Percentiles rank a stretch among this genome's conserved stretches.
phyloP scores from a whole-genome alignment of 2,888 invertebrate genomes.

The Dugesia japonica region DNA sequence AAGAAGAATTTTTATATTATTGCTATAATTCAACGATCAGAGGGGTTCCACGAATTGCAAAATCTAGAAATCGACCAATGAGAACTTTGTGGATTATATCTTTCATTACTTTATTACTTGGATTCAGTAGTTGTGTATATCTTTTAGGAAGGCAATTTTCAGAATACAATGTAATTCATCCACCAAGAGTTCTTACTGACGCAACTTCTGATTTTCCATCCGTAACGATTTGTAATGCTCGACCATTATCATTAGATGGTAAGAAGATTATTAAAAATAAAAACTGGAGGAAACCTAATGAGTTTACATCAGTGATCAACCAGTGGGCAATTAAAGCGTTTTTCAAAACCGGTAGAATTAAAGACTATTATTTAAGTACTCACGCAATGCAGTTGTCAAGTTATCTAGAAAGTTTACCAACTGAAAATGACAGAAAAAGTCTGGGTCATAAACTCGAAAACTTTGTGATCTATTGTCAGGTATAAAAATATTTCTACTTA shows the following conservation, averaged over 20 bases:
- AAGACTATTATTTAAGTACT: neutral
- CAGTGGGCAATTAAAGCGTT: neutral
- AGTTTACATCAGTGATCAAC: conserved; percentile 29
- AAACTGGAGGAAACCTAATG: conserved; percentile 31
- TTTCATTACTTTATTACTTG: conserved; percentile 31
- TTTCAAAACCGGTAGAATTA: neutral
- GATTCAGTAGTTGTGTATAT: conserved; percentile 28
- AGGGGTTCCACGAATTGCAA: conserved; percentile 34
- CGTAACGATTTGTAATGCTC: conserved; percentile 33
- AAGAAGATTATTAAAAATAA: neutral
- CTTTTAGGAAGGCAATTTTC: conserved; percentile 33
- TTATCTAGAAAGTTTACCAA: conserved; percentile 30
- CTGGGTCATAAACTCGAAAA: conserved; percentile 23
- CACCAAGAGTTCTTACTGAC: conserved; percentile 34
- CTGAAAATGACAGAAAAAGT: neutral
- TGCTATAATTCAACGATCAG: conserved; percentile 35
- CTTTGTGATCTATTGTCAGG: conserved; percentile 23
- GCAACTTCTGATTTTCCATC: conserved; percentile 34
- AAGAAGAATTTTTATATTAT: conserved; percentile 32
- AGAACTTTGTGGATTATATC: conserved; percentile 33
- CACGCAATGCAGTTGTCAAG: conserved; percentile 24
- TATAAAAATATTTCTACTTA: too few relatives aligned
- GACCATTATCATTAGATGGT: conserved; percentile 32
- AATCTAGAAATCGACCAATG: conserved; percentile 24
- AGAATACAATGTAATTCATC: conserved; percentile 35